Conservation (phyloP, 1,140 invertebrate genomes). For the Ceratosolen fusciceps region DNA sequence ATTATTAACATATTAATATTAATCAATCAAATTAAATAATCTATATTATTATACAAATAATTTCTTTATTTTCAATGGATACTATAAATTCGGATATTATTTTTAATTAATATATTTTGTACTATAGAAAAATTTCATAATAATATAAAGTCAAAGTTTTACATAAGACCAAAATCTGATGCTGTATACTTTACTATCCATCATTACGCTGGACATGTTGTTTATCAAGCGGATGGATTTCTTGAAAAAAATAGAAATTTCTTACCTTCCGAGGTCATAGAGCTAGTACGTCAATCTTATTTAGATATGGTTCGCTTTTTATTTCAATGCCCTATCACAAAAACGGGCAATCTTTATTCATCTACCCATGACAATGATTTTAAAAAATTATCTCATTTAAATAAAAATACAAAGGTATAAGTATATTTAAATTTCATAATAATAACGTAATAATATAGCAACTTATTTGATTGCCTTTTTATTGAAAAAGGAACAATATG, state of each 20-base stretch:
- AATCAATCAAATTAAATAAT: too few relatives aligned
- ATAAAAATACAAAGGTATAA: constrained; percentile 64
- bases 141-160: constrained; percentile 84
- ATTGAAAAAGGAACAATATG: constrained; percentile 69
- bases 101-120: not conserved
- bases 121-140: constrained; percentile 85
- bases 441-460: constrained; percentile 6
- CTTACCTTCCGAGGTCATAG: constrained; percentile 84
- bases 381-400: constrained; percentile 61
- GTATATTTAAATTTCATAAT: constrained; percentile 36
- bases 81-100: too few relatives aligned
- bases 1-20: too few relatives aligned
- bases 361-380: constrained; percentile 72
- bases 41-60: too few relatives aligned
- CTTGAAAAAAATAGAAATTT: constrained; percentile 89
- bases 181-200: constrained; percentile 81
- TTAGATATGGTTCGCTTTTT: constrained; percentile 82
- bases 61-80: too few relatives aligned
- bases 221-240: constrained; percentile 85
- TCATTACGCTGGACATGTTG: constrained; percentile 84
- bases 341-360: constrained; percentile 83
- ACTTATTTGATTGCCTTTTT: constrained; percentile 1
- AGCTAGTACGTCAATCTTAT: constrained; percentile 81
- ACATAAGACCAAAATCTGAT: constrained; percentile 83
- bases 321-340: constrained; percentile 87